phyloP scores from a whole-genome alignment of 2,797 vertebrate genomes.

The Myripristis jacobus region DNA sequence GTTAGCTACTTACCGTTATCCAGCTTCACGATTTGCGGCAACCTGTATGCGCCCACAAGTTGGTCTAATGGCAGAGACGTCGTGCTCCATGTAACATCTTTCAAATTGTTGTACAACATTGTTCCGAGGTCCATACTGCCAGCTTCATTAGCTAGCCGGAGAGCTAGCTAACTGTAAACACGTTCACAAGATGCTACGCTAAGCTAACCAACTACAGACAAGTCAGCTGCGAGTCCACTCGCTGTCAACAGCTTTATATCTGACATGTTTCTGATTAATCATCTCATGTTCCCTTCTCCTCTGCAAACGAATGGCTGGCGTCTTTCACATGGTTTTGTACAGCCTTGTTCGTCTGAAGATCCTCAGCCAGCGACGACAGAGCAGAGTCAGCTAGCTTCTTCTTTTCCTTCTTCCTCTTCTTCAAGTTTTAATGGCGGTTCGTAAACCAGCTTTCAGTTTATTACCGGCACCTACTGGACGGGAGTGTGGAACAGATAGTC shows the following conservation, averaged over 20 bases:
- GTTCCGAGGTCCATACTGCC: slow-evolving; percentile 91
- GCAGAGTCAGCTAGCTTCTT: slow-evolving; percentile 20
- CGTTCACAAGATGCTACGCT: slow-evolving; percentile 50
- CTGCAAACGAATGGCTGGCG: slow-evolving; percentile 45
- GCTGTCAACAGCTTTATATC: slow-evolving; percentile 26
- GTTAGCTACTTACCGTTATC: slow-evolving; percentile 90
- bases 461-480: too few relatives aligned
- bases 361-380: slow-evolving; percentile 48
- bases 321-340: slow-evolving; percentile 33
- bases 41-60: slow-evolving; percentile 91
- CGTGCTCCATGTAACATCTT: slow-evolving; percentile 95
- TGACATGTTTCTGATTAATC: slow-evolving; percentile 9
- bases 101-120: slow-evolving; percentile 90
- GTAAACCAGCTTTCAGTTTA: too few relatives aligned
- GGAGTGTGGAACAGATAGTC: too few relatives aligned
- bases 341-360: slow-evolving; percentile 69
- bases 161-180: slow-evolving; percentile 70
- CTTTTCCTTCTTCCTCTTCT: too few relatives aligned
- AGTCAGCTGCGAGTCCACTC: background rate
- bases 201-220: slow-evolving; percentile 18
- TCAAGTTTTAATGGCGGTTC: too few relatives aligned
- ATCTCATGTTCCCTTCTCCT: slow-evolving; percentile 31
- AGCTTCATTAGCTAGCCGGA: slow-evolving; percentile 67
- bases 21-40: slow-evolving; percentile 93
- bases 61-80: slow-evolving; percentile 91